phyloP scores from a whole-genome alignment of 2,888 invertebrate species.

The Perizoma affinitatum region DNA sequence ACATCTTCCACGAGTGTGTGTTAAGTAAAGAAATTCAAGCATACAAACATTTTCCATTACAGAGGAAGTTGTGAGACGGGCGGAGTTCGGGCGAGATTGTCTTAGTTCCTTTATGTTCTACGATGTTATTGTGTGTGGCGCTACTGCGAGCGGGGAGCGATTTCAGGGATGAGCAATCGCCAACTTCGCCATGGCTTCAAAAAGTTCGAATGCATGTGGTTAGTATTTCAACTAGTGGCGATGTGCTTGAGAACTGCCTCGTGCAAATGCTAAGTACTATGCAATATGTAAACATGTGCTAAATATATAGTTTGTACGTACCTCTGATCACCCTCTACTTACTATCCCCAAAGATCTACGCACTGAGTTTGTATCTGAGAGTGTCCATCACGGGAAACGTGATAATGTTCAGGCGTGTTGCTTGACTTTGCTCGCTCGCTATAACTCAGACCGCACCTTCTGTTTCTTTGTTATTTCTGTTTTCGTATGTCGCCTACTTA shows the following conservation, averaged over 20 bases:
- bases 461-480: constrained; percentile 40
- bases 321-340: too few relatives aligned
- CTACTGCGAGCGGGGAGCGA: constrained; percentile 1
- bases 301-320: too few relatives aligned
- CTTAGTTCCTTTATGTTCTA: background rate
- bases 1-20: constrained; percentile 7
- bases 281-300: too few relatives aligned
- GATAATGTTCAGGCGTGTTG: too few relatives aligned
- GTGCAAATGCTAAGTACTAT: too few relatives aligned
- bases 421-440: background rate
- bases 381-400: too few relatives aligned
- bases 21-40: constrained; percentile 14
- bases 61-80: constrained; percentile 17
- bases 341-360: too few relatives aligned
- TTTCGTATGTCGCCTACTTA: constrained; percentile 25
- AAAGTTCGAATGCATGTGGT: too few relatives aligned
- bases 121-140: constrained; percentile 1
- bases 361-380: too few relatives aligned
- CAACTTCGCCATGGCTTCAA: background rate
- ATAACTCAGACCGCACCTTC: constrained; percentile 10
- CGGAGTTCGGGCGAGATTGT: constrained; percentile 17
- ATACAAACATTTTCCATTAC: constrained; percentile 24
- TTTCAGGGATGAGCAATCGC: background rate
- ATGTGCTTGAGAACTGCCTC: too few relatives aligned
- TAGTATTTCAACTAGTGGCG: background rate